Conservation (phyloP, 2,888 invertebrate species). For the Epinotia ramella region DNA sequence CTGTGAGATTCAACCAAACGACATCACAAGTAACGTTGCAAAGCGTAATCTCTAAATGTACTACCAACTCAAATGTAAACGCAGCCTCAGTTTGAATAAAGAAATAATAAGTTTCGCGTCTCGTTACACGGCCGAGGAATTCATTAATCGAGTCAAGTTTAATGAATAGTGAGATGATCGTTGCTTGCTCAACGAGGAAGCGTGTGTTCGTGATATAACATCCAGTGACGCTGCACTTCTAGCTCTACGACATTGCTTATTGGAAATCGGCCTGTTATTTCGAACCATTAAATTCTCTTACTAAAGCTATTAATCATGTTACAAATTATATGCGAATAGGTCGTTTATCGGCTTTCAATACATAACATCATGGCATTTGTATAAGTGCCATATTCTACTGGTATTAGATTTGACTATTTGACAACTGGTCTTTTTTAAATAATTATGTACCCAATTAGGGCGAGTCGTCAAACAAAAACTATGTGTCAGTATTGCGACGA, state of each 20-base stretch:
- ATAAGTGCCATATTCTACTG: conserved; percentile 1
- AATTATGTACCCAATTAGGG: too few species aligned
- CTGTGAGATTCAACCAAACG: not conserved
- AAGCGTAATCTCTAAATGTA: not conserved
- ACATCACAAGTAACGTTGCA: not conserved
- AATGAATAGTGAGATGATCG: conserved; percentile 48
- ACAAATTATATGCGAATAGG: conserved; percentile 33
- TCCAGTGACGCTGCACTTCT: conserved; percentile 43
- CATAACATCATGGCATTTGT: conserved; percentile 15
- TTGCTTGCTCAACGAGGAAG: conserved; percentile 49
- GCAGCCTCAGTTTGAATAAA: conserved; percentile 3
- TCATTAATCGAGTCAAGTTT: conserved; percentile 36
- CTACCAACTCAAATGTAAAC: not conserved
- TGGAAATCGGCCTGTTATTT: conserved; percentile 41
- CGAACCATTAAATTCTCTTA: conserved; percentile 32
- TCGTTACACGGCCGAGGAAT: conserved; percentile 22
- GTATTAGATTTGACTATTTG: too few species aligned
- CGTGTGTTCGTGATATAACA: conserved; percentile 47
- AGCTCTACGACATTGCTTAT: conserved; percentile 34
- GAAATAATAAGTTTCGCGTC: conserved; percentile 15
- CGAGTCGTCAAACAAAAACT: too few species aligned
- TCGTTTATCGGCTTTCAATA: conserved; percentile 34
- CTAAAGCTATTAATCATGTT: conserved; percentile 39
- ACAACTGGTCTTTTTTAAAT: not conserved
- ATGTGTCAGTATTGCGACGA: too few species aligned